Evolutionary conservation across 2,113 vertebrate genomes (phyloP).

Genomic region (Melanocharis versteri): DNA sequence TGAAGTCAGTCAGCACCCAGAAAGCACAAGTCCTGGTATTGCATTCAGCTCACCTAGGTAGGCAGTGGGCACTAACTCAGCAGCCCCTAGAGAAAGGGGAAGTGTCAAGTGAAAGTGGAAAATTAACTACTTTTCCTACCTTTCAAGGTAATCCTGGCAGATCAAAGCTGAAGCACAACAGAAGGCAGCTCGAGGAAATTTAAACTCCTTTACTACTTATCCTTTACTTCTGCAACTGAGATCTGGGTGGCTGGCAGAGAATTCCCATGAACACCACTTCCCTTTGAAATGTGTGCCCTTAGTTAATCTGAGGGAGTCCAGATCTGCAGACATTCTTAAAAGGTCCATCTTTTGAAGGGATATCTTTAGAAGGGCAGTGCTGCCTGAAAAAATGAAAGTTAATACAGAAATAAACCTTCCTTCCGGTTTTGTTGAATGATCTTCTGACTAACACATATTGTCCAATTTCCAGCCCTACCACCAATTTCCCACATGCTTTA

Average conservation of each 20-base stretch:
- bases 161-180: constrained; percentile 60
- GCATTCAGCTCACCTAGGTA: not conserved
- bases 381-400: not conserved
- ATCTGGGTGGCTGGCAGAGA: constrained; percentile 14
- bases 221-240: not conserved
- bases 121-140: constrained; percentile 42
- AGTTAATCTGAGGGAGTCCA: constrained; percentile 37
- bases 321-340: constrained; percentile 51
- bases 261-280: constrained; percentile 3
- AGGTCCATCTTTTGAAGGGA: constrained; percentile 44
- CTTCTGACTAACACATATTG: not conserved
- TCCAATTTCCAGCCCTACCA: not conserved
- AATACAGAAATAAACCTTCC: not conserved
- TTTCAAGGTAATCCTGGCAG: constrained; percentile 43
- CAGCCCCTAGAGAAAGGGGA: not conserved
- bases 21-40: not conserved
- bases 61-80: not conserved
- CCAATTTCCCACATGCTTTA: not conserved
- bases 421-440: not conserved
- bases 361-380: constrained; percentile 37
- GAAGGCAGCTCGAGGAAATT: constrained; percentile 45
- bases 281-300: constrained; percentile 52
- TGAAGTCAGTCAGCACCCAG: not conserved
- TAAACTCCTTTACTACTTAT: constrained; percentile 57
- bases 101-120: constrained; percentile 4